Conservation (phyloP, 1,140 invertebrate genomes). For the Ceratosolen solmsi region DNA sequence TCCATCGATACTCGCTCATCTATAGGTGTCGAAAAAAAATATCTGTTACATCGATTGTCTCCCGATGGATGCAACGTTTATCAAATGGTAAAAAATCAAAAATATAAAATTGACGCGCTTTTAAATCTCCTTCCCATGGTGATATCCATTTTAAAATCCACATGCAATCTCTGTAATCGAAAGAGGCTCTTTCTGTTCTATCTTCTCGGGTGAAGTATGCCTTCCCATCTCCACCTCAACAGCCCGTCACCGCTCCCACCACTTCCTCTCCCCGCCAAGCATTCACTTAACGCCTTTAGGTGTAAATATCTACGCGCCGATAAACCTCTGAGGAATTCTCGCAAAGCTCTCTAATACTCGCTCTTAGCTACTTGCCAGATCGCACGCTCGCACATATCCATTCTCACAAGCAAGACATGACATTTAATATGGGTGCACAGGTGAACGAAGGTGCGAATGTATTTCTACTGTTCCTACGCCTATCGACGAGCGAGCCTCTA, state of each 20-base stretch:
- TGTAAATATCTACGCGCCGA: slow-evolving; percentile 29
- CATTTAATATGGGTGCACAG: not conserved
- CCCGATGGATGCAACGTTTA: not conserved
- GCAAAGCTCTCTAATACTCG: slow-evolving; percentile 1
- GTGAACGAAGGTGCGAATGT: not conserved
- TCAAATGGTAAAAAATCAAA: not conserved
- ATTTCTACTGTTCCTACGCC: not conserved
- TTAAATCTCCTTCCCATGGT: not conserved
- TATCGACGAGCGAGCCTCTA: not conserved
- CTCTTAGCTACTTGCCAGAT: not conserved
- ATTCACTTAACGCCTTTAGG: slow-evolving; percentile 35
- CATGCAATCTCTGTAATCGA: not conserved
- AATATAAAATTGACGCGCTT: not conserved
- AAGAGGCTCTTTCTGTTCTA: slow-evolving; percentile 14
- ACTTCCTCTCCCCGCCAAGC: not conserved
- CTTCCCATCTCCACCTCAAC: too few relatives aligned
- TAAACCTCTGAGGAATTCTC: slow-evolving; percentile 29
- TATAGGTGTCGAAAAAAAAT: too few relatives aligned
- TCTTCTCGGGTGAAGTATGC: not conserved
- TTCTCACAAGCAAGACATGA: not conserved
- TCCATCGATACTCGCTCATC: too few relatives aligned
- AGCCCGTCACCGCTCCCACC: too few relatives aligned
- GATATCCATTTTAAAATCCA: not conserved
- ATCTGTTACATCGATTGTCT: too few relatives aligned
- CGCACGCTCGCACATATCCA: not conserved